Evolutionary conservation across 2,113 vertebrate species (phyloP).

Genomic region (Trichechus manatus): DNA sequence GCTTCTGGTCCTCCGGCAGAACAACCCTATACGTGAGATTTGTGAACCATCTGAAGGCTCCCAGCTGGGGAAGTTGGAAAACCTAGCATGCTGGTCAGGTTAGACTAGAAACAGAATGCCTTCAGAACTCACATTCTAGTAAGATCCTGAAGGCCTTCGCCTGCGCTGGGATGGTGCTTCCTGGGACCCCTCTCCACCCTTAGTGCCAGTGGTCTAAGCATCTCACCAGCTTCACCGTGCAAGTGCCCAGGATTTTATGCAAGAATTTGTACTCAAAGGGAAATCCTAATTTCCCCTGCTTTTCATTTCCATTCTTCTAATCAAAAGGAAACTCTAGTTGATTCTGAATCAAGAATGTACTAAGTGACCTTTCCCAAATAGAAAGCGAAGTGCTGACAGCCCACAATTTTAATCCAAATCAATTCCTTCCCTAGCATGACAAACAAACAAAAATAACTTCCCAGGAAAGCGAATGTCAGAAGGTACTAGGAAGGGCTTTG

Average conservation of each 20-base stretch:
- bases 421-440: constrained; percentile 25
- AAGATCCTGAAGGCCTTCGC: neutral
- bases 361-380: constrained; percentile 34
- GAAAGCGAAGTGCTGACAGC: neutral
- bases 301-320: neutral
- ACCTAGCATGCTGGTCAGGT: neutral
- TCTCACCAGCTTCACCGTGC: rapidly evolving
- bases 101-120: neutral
- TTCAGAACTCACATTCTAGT: neutral
- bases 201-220: neutral
- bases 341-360: neutral
- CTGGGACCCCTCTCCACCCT: neutral
- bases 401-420: constrained; percentile 37
- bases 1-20: neutral
- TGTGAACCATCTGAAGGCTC: neutral
- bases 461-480: neutral
- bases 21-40: neutral
- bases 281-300: neutral
- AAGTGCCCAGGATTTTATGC: neutral
- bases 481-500: neutral
- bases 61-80: neutral
- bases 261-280: neutral
- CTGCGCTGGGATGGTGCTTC: neutral
- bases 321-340: neutral
- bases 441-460: constrained; percentile 49